Base-by-base conservation (phyloP, 2,797 vertebrate genomes). In the Enteromius mattozi region DNA sequence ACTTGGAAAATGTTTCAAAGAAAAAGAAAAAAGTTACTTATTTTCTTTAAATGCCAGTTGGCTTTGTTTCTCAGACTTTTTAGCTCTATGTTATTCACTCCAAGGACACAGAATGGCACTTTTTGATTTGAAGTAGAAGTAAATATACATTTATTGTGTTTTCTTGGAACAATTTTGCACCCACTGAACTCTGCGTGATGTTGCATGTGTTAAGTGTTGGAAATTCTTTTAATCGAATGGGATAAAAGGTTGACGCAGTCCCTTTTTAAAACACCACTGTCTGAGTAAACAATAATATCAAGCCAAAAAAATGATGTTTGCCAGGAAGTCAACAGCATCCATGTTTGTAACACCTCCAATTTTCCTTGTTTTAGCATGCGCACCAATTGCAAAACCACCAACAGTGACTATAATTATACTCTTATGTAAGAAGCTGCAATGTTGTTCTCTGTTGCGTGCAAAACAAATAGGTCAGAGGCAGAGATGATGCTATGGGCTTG, bases 401-500 rank as follows among this genome's bases (percentile, higher is more conserved):
- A 76, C 63, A 82, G 75, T 82, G 81, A 76, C 78, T 81, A 63
- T 86, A 88, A 88, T 83, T 75, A 74, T 61, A 24, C 82, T 68
- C 84, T 89, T 88, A 80, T 21, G 71, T 88, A 86, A 87, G 71
- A 84, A 56, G 47, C 76, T 84, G 80, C 84, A 87, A 86, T 82
- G 76, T 68, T 88, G 33, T 72, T 84, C 21, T 51, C 63, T 14
- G 17, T 68, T 47, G 77, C 33, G 8, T 81, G 82, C 66, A n/a
- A 74, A 70, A 85, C 42, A 63, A 86, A 83, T 71, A 82, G 63
- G 81, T 86, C 82, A 84, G 69, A 61, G n/a, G 35, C 74, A 76
- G 68, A 78, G 66, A 78, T 78, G 70, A 16, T 47, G 68, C 78
- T 10, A 63, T 78, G 24, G 17, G n/a, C 65, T 68, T 69, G 45